A percentile compares a stretch with the other conserved stretches of the same genome.
These are phyloP conservation scores for Potamarius usumacintae DNA, from an alignment of 2,113 vertebrate genomes.

Conservation along the genomic window DNA sequence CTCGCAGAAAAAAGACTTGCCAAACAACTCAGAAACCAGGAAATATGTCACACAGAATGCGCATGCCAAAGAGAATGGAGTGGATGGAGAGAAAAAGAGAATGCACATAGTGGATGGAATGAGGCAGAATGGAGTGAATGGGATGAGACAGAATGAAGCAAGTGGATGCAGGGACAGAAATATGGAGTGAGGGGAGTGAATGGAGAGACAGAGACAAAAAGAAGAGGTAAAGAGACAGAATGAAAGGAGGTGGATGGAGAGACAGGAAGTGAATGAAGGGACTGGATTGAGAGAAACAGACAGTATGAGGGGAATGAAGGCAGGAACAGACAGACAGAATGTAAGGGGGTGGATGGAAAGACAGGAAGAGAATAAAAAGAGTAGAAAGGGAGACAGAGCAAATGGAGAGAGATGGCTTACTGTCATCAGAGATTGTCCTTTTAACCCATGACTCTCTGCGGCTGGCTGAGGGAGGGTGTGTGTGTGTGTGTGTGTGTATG, in stretches of 20 bases:
- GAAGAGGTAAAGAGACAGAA: background rate
- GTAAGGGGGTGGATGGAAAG: background rate
- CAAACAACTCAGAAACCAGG: too few species aligned
- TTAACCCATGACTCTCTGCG: background rate
- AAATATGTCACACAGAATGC: too few species aligned
- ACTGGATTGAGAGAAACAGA: background rate
- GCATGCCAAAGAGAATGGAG: too few species aligned
- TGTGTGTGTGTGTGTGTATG: constrained; percentile 41
- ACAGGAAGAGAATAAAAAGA: background rate
- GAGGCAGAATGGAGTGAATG: too few species aligned
- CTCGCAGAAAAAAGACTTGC: too few species aligned
- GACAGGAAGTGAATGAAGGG: background rate
- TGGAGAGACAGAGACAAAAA: background rate
- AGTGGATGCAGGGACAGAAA: background rate
- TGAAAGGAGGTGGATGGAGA: background rate
- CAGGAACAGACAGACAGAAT: too few species aligned
- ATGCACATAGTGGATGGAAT: too few species aligned
- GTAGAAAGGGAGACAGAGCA: background rate
- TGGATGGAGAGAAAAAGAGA: too few species aligned
- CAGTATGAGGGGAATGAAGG: background rate
- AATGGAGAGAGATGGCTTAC: background rate
- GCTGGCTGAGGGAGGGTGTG: constrained; percentile 30
- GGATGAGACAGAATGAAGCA: background rate
- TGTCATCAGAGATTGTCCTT: constrained; percentile 8
- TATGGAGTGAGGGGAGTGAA: background rate